Evolutionary conservation across 2,113 vertebrate genomes (phyloP).

Genomic region (Dromiciops gliroides): DNA sequence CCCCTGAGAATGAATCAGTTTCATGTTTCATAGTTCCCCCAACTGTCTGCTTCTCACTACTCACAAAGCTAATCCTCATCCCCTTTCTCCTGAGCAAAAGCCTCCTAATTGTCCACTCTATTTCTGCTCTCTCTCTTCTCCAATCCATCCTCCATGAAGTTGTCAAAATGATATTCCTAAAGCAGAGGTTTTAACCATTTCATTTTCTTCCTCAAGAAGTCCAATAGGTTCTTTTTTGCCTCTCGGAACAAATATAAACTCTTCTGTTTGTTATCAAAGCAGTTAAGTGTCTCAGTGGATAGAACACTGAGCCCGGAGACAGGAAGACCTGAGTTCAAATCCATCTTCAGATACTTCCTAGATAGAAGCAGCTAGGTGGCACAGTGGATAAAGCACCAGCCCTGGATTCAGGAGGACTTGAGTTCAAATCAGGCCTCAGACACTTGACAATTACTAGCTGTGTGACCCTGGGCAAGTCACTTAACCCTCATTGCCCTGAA

Average conservation of each 20-base stretch:
- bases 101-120: neutral
- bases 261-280: neutral
- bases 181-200: neutral
- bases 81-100: conserved; percentile 41
- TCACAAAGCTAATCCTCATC: conserved; percentile 32
- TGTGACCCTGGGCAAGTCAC: too few species aligned
- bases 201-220: neutral
- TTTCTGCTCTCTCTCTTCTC: neutral
- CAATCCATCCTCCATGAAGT: neutral
- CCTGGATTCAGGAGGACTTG: too few species aligned
- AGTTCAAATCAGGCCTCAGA: too few species aligned
- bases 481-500: too few species aligned
- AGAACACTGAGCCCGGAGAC: neutral
- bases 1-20: conserved; percentile 45
- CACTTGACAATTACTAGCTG: too few species aligned
- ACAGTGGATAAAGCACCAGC: too few species aligned
- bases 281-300: neutral
- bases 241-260: neutral
- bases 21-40: conserved; percentile 14
- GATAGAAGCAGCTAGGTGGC: too few species aligned
- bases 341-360: neutral
- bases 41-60: conserved; percentile 41
- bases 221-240: neutral
- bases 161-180: conserved; percentile 1
- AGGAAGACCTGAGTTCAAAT: neutral